These are phyloP conservation scores for Setophaga kirtlandii DNA, from an alignment of 2,113 vertebrate genomes.

Conservation along the genomic window DNA sequence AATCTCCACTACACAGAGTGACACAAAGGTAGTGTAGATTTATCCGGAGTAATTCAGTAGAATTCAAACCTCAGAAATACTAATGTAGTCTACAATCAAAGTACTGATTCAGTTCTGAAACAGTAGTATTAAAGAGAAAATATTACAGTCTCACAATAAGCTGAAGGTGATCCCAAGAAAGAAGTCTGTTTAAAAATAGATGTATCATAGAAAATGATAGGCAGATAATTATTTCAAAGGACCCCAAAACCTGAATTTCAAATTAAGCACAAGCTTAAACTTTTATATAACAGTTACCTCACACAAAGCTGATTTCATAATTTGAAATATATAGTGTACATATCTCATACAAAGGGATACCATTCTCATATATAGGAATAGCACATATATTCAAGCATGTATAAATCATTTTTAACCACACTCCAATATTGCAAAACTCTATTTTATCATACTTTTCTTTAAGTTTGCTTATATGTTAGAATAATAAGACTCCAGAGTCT, in stretches of 20 bases:
- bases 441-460: background rate
- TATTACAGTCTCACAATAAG: background rate
- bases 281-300: background rate
- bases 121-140: background rate
- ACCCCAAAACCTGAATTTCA: background rate
- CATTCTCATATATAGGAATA: background rate
- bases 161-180: background rate
- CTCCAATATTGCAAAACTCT: background rate
- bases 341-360: background rate
- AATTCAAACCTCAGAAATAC: background rate
- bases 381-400: background rate
- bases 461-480: background rate
- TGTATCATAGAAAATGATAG: background rate
- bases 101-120: background rate
- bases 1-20: background rate
- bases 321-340: background rate
- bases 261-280: background rate
- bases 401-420: background rate
- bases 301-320: background rate
- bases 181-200: background rate
- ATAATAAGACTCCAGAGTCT: background rate
- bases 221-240: background rate
- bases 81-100: background rate
- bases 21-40: background rate
- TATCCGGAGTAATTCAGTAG: background rate